These are phyloP conservation scores for Cyclophora punctaria DNA, from an alignment of 2,888 invertebrate species.

Conservation along the genomic window DNA sequence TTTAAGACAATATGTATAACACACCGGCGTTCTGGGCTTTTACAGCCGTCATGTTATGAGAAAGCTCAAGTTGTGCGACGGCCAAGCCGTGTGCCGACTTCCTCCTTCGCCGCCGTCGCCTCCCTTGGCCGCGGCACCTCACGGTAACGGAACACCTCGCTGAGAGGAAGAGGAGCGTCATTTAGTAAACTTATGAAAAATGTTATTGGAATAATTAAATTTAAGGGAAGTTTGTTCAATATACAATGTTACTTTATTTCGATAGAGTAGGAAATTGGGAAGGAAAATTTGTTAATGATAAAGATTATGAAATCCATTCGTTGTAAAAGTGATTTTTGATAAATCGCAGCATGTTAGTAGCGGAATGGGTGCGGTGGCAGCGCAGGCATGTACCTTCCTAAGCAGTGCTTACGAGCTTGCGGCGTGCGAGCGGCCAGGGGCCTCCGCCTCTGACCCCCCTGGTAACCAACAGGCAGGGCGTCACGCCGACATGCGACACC, in stretches of 20 bases:
- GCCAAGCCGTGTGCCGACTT: slow-evolving; percentile 17
- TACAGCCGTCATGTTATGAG: slow-evolving; percentile 47
- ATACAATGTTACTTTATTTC: slow-evolving; percentile 31
- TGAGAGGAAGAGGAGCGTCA: slow-evolving; percentile 20
- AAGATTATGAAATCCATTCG: background rate
- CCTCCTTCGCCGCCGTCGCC: slow-evolving; percentile 22
- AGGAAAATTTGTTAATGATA: slow-evolving; percentile 33
- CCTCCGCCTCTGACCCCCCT: too few species aligned
- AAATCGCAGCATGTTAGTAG: too few species aligned
- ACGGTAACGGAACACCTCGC: slow-evolving; percentile 5
- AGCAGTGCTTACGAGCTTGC: too few species aligned
- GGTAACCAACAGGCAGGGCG: too few species aligned
- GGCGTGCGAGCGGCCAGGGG: too few species aligned
- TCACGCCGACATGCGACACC: too few species aligned
- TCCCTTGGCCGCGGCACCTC: slow-evolving; percentile 24
- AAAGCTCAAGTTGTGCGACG: slow-evolving; percentile 22
- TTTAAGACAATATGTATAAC: slow-evolving; percentile 56
- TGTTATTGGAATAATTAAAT: slow-evolving; percentile 31
- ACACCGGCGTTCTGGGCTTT: slow-evolving; percentile 55
- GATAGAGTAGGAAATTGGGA: slow-evolving; percentile 24
- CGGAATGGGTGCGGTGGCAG: too few species aligned
- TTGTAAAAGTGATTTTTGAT: too few species aligned
- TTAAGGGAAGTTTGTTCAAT: slow-evolving; percentile 32
- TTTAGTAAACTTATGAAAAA: slow-evolving; percentile 32
- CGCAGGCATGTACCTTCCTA: background rate